Conservation (phyloP, 2,888 invertebrate species). For the Ochropleura leucogaster region DNA sequence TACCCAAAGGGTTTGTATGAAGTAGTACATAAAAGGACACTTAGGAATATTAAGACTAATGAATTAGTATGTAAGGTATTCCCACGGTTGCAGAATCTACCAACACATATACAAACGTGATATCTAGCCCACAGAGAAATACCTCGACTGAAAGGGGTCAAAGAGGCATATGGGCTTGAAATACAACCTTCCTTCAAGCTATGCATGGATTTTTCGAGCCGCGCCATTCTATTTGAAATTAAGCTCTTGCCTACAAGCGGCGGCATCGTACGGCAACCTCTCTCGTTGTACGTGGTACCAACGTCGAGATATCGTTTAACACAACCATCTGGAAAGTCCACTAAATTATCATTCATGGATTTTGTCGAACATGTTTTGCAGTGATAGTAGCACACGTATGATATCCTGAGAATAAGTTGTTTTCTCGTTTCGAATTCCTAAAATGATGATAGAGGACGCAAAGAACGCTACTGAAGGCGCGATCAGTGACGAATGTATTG, state of each 20-base stretch:
- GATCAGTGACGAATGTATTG: neutral
- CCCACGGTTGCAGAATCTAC: slow-evolving; percentile 72
- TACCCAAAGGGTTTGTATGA: neutral
- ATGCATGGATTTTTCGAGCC: slow-evolving; percentile 66
- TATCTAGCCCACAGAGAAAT: slow-evolving; percentile 77
- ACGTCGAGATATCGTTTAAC: slow-evolving; percentile 73
- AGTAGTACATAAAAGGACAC: slow-evolving; percentile 29
- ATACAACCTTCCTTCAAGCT: slow-evolving; percentile 70
- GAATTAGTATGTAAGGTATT: slow-evolving; percentile 5
- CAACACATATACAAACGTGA: slow-evolving; percentile 77
- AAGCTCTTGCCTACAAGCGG: slow-evolving; percentile 67
- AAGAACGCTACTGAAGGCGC: too few species aligned
- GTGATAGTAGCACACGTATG: neutral
- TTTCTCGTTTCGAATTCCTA: neutral
- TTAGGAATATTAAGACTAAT: slow-evolving; percentile 21
- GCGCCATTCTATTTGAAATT: slow-evolving; percentile 63
- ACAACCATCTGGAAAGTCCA: slow-evolving; percentile 63
- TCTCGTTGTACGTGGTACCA: slow-evolving; percentile 69
- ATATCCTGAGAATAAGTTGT: neutral
- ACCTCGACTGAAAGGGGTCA: slow-evolving; percentile 76
- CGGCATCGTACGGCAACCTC: slow-evolving; percentile 73
- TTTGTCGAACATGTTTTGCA: neutral
- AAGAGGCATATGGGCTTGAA: slow-evolving; percentile 73
- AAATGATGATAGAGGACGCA: too few species aligned
- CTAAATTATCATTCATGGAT: neutral